These are phyloP conservation scores for Ceratitis capitata DNA, from an alignment of 1,140 invertebrate genomes.

Conservation along the genomic window DNA sequence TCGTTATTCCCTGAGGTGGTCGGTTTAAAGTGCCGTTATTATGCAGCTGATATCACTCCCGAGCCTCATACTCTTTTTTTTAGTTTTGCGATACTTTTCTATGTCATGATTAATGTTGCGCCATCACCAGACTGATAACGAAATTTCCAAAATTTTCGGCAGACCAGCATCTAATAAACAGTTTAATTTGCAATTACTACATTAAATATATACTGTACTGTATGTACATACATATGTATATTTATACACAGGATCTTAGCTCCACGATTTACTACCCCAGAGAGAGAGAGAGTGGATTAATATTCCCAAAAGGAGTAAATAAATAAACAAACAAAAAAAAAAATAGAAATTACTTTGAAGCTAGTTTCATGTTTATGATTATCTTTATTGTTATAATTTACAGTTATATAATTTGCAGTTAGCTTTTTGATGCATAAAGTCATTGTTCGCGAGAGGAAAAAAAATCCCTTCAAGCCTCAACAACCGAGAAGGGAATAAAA, in stretches of 20 bases:
- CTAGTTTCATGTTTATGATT: neutral
- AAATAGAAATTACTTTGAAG: neutral
- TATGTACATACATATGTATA: too few species aligned
- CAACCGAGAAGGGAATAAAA: neutral
- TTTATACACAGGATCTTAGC: neutral
- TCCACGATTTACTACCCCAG: neutral
- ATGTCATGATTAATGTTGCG: neutral
- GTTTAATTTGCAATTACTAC: neutral
- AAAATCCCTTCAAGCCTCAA: neutral
- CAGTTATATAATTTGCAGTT: neutral
- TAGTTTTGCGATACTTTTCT: too few species aligned
- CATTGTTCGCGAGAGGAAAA: neutral
- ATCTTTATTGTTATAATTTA: neutral
- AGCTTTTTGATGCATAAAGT: neutral
- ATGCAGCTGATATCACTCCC: too few species aligned
- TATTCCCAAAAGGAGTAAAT: too few species aligned
- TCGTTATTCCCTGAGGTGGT: too few species aligned
- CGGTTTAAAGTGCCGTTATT: too few species aligned
- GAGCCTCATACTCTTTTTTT: too few species aligned
- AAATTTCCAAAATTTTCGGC: neutral
- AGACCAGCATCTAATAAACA: neutral
- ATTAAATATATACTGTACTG: too few species aligned
- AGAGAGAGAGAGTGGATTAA: too few species aligned
- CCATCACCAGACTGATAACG: neutral
- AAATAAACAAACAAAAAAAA: too few species aligned